Evolutionary conservation across 2,797 vertebrate species (phyloP).

Genomic region (Acanthurus tractus): DNA sequence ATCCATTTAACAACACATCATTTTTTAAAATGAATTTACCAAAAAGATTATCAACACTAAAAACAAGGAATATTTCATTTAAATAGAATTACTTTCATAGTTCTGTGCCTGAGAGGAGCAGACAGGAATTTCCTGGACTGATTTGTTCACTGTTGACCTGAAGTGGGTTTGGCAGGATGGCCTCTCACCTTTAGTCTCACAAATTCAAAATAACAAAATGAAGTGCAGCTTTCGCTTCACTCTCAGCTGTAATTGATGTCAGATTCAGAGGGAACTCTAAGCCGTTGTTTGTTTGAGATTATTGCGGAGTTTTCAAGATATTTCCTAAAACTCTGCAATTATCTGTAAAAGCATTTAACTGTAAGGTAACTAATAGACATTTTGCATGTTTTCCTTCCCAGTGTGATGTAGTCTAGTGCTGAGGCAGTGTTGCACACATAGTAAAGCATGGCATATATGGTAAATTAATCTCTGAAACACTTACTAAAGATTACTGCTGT

Average conservation of each 20-base stretch:
- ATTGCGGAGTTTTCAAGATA: too few relatives aligned
- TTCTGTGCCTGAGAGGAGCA: conserved; percentile 8
- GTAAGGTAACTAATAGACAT: neutral
- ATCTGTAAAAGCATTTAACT: neutral
- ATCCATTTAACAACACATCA: too few relatives aligned
- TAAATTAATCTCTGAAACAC: too few relatives aligned
- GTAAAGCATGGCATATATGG: too few relatives aligned
- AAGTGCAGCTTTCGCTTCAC: neutral
- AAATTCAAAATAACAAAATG: conserved; percentile 19
- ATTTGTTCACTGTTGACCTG: conserved; percentile 42
- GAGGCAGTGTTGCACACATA: too few relatives aligned
- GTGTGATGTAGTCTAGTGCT: neutral
- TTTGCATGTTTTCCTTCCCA: neutral
- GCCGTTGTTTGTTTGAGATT: neutral
- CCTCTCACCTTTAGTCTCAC: conserved; percentile 14
- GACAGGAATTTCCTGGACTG: conserved; percentile 51
- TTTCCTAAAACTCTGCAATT: neutral
- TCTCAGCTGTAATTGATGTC: neutral
- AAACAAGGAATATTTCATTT: neutral
- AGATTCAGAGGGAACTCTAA: conserved; percentile 1
- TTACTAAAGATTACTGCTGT: neutral
- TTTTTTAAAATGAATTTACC: too few relatives aligned
- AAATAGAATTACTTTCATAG: neutral
- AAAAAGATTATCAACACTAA: too few relatives aligned
- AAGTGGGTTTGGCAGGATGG: conserved; percentile 35